A percentile compares a stretch with the other conserved stretches of the same genome.
Evolutionary conservation across 2,888 invertebrate genomes (phyloP).

Genomic region (Apodemia duryi): DNA sequence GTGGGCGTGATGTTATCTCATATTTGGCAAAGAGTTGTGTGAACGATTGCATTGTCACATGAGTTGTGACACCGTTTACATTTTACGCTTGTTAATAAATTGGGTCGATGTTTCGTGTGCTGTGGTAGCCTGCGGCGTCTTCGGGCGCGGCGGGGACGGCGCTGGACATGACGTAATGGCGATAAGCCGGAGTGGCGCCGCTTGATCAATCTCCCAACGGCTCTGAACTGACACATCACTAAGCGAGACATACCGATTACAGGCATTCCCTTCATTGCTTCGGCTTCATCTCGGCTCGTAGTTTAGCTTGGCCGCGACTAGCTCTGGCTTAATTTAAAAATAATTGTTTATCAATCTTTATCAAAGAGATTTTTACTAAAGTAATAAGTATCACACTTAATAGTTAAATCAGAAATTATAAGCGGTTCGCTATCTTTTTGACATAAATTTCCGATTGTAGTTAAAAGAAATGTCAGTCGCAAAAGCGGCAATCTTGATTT

Average conservation of each 20-base stretch:
- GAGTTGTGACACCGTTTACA: constrained; percentile 35
- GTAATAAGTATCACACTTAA: no score
- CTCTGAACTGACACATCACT: constrained; percentile 37
- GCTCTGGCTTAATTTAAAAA: no score
- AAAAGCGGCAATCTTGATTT: no score
- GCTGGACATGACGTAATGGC: constrained; percentile 43
- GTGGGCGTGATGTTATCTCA: constrained; percentile 3
- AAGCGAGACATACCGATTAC: neutral
- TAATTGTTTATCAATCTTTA: no score
- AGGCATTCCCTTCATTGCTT: neutral
- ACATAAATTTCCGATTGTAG: no score
- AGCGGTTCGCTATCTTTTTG: no score
- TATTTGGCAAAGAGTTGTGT: constrained; percentile 16
- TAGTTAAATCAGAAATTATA: no score
- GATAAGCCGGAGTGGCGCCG: constrained; percentile 29
- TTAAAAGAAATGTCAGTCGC: no score
- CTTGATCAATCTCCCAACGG: constrained; percentile 45
- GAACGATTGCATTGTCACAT: constrained; percentile 32
- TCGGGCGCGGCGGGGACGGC: constrained; percentile 18
- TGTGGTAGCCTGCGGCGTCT: constrained; percentile 30
- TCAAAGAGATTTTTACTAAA: no score
- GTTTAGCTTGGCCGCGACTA: no score
- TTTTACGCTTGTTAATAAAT: constrained; percentile 39
- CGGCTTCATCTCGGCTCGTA: no score
- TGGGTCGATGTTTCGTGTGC: constrained; percentile 38